Evolutionary conservation across 2,113 vertebrate species (phyloP).

Genomic region (Carlito syrichta): DNA sequence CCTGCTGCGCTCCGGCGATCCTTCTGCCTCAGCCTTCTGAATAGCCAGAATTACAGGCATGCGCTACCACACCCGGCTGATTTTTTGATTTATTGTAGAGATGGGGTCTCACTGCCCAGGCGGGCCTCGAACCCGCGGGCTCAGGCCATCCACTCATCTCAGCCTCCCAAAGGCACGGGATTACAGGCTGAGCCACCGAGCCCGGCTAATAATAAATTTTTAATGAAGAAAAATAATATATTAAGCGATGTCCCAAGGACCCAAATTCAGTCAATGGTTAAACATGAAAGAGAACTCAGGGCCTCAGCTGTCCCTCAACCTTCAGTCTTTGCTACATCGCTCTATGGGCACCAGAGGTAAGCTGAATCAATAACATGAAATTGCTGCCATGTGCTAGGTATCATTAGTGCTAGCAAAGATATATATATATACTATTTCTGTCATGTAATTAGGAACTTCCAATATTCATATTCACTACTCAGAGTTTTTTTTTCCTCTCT

Average conservation of each 20-base stretch:
- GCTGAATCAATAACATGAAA: neutral
- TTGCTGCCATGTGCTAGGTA: neutral
- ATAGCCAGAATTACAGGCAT: too few species aligned
- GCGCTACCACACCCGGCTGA: too few species aligned
- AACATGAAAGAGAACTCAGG: neutral
- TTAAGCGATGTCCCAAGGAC: neutral
- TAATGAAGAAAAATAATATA: neutral
- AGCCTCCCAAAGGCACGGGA: too few species aligned
- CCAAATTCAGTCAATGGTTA: neutral
- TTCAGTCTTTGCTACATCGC: neutral
- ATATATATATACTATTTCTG: neutral
- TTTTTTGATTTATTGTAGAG: too few species aligned
- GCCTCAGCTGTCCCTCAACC: neutral
- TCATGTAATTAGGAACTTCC: neutral
- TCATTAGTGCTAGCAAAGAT: neutral
- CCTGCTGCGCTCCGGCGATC: too few species aligned
- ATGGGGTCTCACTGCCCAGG: too few species aligned
- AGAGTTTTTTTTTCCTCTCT: too few species aligned
- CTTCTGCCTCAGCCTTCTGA: too few species aligned
- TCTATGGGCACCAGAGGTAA: neutral
- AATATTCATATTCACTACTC: neutral
- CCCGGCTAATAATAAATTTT: too few species aligned
- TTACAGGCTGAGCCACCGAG: too few species aligned
- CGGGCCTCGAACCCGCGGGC: too few species aligned
- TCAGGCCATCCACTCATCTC: too few species aligned